Evolutionary conservation across 2,797 vertebrate genomes (phyloP).

Genomic region (Ciconia nigra): DNA sequence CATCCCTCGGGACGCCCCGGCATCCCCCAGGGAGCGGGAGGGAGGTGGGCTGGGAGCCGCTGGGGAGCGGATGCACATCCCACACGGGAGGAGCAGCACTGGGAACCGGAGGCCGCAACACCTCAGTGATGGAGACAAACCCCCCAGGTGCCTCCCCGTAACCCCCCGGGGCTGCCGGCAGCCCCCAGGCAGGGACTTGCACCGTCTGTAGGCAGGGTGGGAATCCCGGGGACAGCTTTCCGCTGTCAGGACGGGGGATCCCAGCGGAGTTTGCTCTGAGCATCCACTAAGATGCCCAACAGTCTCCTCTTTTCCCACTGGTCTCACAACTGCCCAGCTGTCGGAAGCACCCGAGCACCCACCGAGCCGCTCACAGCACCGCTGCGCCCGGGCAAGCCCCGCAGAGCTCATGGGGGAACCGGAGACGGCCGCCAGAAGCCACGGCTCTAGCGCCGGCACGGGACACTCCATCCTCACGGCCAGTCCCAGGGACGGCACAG

Average conservation of each 20-base stretch:
- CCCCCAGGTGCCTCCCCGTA: neutral
- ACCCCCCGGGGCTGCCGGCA: accelerated
- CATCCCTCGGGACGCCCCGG: accelerated
- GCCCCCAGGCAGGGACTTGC: neutral
- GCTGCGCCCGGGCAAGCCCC: neutral
- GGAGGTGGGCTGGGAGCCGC: neutral
- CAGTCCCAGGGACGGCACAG: neutral
- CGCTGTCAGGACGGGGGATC: neutral
- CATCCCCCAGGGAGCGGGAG: neutral
- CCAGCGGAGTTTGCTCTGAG: neutral
- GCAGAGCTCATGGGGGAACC: accelerated
- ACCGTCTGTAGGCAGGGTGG: neutral
- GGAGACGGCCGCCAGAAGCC: accelerated
- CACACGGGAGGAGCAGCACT: neutral
- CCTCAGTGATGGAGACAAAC: neutral
- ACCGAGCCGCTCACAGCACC: neutral
- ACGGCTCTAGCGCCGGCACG: accelerated
- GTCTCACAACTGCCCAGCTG: neutral
- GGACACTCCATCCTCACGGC: neutral
- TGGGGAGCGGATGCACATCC: neutral
- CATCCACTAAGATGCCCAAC: neutral
- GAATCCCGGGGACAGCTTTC: neutral
- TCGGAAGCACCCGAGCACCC: neutral
- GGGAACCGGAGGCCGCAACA: neutral
- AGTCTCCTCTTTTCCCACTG: neutral